Evolutionary conservation across 2,113 vertebrate genomes (phyloP), one percentile per base, ranked within the genome.

Genomic region (Plectropomus leopardus): DNA sequence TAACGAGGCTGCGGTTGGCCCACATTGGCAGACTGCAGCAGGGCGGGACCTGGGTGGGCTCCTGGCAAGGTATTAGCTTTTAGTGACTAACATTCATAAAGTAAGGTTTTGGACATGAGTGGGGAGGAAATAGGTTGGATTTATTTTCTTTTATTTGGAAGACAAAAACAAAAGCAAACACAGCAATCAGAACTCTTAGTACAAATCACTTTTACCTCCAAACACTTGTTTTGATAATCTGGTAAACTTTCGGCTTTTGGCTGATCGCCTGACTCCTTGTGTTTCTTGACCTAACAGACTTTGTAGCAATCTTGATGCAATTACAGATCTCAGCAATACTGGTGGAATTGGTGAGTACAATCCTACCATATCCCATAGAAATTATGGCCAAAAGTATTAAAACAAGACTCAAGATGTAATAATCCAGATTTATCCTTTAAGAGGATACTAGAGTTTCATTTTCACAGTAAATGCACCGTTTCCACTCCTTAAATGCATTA

Each of bases 1-100:
- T 78, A 75, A 86, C 21, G 5, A 57, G 66, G 47, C 34, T n/a
- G 82, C 4, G 24, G 72, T 61, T 34, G 40, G 65, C 59, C 26
- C 23, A 36, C 28, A 26, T 54, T 7, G 16, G 26, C 73, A 70
- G 24, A 23, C 16, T 32, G 7, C 75, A 69, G 64, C 59, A 45
- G 53, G 70, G 28, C 40, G 5, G 21, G 28, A 16, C 58, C n/a
- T 13, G 73, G 58, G 30, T 1, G 76, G 32, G 34, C 57, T 70
- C 45, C 24, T 47, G 42, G 40, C 19, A 30, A 34, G 32, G 57
- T 61, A 45, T 44, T 73, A 55, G 48, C 26, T 47, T n/a, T 53
- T 72, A 45, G 26, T 24, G 16, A 13, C 32, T 47, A 47, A 60
- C 19, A 48, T 60, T 65, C 30, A 53, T 16, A 77, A 26, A 45